Base-by-base conservation (phyloP, 2,888 invertebrate genomes). In the Eumerus sabulonum region DNA sequence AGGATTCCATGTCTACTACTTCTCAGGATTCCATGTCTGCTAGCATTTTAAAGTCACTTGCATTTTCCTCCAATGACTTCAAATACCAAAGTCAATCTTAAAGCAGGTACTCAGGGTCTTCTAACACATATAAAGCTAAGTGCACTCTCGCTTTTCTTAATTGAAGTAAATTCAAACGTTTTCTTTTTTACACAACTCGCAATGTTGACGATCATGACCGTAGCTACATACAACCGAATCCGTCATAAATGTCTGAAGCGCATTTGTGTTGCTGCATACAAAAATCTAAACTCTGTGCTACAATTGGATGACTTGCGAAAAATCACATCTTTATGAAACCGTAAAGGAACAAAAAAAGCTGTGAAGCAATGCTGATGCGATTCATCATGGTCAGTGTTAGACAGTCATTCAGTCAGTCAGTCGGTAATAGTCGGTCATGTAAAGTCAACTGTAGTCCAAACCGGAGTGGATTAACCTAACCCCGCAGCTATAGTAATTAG, bases 221-320 rank as follows among this genome's bases (percentile, higher is more conserved):
- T 47, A 51, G 40, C 38, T 47, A 66, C 17, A 35, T n/a, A n/a
- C 35, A 19, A 7, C 13, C 50, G 36, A 40, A 60, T 66, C 35
- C 66, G 60, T 44, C 59, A 57, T 57, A 57, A 56, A 62, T 13
- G 16, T 45, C 68, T 54, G 45, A 27, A 35, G 44, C 19, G 54
- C 14, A 54, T 68, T 63, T 63, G 67, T 56, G 13, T 54, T 16
- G 62, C 38, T 59, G 62, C 59, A 14, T 73, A n/a, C n/a, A n/a
- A n/a, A 59, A 68, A 64, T 74, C 70, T 68, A 70, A 70, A 73
- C 63, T 44, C 54, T 14, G 47, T 48, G 59, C 63, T 64, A 79
- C 79, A 79, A 79, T 79, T 79, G 79, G 74, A 74, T 79, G 79
- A 79, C 79, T 79, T 79, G 79, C 79, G 79, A 79, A 79, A 79